phyloP scores from a whole-genome alignment of 2,888 invertebrate species.

The Chaetoderma sp. region DNA sequence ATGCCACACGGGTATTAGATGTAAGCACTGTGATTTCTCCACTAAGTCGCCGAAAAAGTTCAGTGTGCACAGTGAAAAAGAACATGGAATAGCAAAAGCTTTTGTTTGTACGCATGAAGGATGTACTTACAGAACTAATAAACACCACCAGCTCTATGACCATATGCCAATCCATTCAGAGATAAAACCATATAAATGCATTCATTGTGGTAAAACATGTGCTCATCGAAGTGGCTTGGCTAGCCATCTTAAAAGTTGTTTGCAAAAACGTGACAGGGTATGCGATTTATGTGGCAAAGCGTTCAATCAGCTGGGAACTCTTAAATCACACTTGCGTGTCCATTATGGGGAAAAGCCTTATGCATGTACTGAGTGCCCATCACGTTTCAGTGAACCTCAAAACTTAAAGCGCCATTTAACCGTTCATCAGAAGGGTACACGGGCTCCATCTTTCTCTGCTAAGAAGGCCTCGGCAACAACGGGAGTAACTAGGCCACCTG shows the following conservation, averaged over 20 bases:
- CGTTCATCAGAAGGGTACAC: conserved; percentile 42
- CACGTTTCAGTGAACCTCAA: conserved; percentile 47
- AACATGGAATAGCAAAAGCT: conserved; percentile 42
- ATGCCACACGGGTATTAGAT: conserved; percentile 38
- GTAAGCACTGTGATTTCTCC: conserved; percentile 38
- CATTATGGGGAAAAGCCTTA: conserved; percentile 50
- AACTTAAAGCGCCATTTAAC: conserved; percentile 51
- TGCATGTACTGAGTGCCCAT: conserved; percentile 43
- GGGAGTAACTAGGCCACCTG: too few relatives aligned
- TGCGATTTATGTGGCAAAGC: conserved; percentile 51
- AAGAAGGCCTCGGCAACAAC: too few relatives aligned
- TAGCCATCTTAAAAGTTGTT: conserved; percentile 43
- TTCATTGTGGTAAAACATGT: conserved; percentile 46
- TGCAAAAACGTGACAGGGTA: conserved; percentile 40
- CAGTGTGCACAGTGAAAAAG: conserved; percentile 36
- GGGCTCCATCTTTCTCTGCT: too few relatives aligned
- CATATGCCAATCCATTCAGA: conserved; percentile 48
- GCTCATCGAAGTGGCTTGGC: conserved; percentile 42
- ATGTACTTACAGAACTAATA: conserved; percentile 42
- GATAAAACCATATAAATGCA: conserved; percentile 42
- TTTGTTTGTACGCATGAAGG: conserved; percentile 43
- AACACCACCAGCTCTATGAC: conserved; percentile 41
- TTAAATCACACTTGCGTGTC: conserved; percentile 40
- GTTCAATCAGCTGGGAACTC: conserved; percentile 46
- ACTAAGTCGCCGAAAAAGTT: conserved; percentile 36